Percentiles rank a stretch among this genome's conserved stretches.
These are phyloP conservation scores for Paedocypris micromegethes DNA, from an alignment of 2,797 vertebrate genomes.

Conservation along the genomic window DNA sequence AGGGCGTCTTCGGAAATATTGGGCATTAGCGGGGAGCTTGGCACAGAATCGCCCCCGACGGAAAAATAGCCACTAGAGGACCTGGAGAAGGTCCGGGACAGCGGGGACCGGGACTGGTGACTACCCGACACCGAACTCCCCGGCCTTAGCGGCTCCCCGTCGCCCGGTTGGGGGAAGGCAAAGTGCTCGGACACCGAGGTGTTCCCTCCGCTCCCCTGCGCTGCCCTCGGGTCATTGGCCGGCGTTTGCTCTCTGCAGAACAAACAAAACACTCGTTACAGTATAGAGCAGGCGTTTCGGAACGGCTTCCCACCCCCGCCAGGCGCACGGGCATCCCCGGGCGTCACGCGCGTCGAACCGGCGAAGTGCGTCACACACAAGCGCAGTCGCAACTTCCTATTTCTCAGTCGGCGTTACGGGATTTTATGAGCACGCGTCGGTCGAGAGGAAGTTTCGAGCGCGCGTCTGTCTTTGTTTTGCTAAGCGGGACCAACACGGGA, in stretches of 20 bases:
- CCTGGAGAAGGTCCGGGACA: slow-evolving; percentile 74
- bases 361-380: slow-evolving; percentile 79
- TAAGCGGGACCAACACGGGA: neutral
- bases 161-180: slow-evolving; percentile 42
- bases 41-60: slow-evolving; percentile 76
- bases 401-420: slow-evolving; percentile 41
- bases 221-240: slow-evolving; percentile 71
- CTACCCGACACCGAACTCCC: slow-evolving; percentile 63
- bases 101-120: slow-evolving; percentile 75
- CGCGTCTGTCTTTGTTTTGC: neutral
- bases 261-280: slow-evolving; percentile 63
- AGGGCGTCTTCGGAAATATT: slow-evolving; percentile 63
- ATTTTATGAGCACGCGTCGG: neutral
- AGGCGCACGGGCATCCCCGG: too few relatives aligned
- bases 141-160: slow-evolving; percentile 63
- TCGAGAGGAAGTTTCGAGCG: neutral
- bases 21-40: slow-evolving; percentile 76
- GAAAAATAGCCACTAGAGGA: slow-evolving; percentile 93
- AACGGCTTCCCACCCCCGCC: neutral
- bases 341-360: slow-evolving; percentile 48
- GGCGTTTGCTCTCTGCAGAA: slow-evolving; percentile 71
- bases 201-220: slow-evolving; percentile 64
- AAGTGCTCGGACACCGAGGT: slow-evolving; percentile 53
- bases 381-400: slow-evolving; percentile 60
- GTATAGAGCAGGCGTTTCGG: slow-evolving; percentile 21